Evolutionary conservation across 2,888 invertebrate genomes (phyloP).

Genomic region (Synanthedon formicaeformis): DNA sequence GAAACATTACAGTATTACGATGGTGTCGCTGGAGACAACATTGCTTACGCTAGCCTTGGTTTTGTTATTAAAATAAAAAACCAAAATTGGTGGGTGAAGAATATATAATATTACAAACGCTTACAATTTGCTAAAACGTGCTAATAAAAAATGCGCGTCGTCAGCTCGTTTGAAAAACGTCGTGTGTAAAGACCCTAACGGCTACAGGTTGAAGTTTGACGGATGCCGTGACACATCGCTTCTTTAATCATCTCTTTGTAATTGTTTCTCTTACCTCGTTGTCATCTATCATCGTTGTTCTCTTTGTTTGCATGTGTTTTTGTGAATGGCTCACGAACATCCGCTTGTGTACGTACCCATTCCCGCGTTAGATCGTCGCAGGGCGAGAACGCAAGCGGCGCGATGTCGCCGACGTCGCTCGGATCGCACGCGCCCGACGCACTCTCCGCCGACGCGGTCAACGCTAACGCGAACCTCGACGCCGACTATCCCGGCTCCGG

Average conservation of each 20-base stretch:
- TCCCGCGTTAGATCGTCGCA: constrained; percentile 55
- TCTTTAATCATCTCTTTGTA: constrained; percentile 35
- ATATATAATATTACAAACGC: no score
- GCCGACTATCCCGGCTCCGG: constrained; percentile 44
- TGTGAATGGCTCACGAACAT: constrained; percentile 66
- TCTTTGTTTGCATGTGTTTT: constrained; percentile 66
- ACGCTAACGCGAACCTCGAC: constrained; percentile 36
- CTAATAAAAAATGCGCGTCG: no score
- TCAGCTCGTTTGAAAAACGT: no score
- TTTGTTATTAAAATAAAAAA: no score
- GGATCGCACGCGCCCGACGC: constrained; percentile 21
- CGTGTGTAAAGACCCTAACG: constrained; percentile 7
- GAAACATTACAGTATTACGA: no score
- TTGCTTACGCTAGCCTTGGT: no score
- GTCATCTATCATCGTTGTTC: constrained; percentile 39
- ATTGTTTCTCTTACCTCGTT: constrained; percentile 31
- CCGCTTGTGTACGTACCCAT: constrained; percentile 57
- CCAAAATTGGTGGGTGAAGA: no score
- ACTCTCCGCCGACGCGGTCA: constrained; percentile 31
- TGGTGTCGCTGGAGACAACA: no score
- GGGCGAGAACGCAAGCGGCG: constrained; percentile 46
- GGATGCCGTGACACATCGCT: constrained; percentile 19
- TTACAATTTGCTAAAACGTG: no score
- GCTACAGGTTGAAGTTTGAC: constrained; percentile 14
- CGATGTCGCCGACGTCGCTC: constrained; percentile 56